Conservation (phyloP, 2,888 invertebrate species). For the Noctua fimbriata region DNA sequence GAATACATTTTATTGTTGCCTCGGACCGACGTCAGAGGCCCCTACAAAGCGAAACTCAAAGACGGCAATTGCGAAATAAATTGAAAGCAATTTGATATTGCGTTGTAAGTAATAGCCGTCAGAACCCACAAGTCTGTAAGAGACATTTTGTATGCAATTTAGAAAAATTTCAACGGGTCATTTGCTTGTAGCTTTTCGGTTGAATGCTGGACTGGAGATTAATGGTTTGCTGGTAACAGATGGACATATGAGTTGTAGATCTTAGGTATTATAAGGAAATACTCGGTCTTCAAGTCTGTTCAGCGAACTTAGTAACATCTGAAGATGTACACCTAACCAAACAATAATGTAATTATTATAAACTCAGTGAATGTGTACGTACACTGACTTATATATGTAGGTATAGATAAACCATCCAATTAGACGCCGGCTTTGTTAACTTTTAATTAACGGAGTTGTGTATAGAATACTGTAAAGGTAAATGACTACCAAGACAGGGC, state of each 20-base stretch:
- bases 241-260: conserved; percentile 29
- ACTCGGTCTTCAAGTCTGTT: conserved; percentile 28
- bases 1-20: conserved; percentile 91
- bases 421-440: conserved; percentile 80
- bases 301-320: conserved; percentile 32
- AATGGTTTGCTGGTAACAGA: conserved; percentile 68
- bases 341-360: conserved; percentile 63
- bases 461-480: conserved; percentile 69
- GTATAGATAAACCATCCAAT: conserved; percentile 79
- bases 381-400: conserved; percentile 59
- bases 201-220: conserved; percentile 68
- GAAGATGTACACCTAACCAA: conserved; percentile 45
- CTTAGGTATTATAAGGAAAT: conserved; percentile 17
- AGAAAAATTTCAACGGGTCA: conserved; percentile 82
- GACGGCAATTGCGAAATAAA: conserved; percentile 91
- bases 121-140: conserved; percentile 84
- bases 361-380: conserved; percentile 50
- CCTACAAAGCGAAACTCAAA: conserved; percentile 91
- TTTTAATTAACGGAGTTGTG: conserved; percentile 81
- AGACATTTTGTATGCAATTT: conserved; percentile 88
- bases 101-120: conserved; percentile 90
- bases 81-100: conserved; percentile 91
- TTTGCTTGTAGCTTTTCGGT: conserved; percentile 78
- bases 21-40: conserved; percentile 90
- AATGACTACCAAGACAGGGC: conserved; percentile 61